Evolutionary conservation across 2,113 vertebrate genomes (phyloP).

Genomic region (Pelodiscus sinensis): DNA sequence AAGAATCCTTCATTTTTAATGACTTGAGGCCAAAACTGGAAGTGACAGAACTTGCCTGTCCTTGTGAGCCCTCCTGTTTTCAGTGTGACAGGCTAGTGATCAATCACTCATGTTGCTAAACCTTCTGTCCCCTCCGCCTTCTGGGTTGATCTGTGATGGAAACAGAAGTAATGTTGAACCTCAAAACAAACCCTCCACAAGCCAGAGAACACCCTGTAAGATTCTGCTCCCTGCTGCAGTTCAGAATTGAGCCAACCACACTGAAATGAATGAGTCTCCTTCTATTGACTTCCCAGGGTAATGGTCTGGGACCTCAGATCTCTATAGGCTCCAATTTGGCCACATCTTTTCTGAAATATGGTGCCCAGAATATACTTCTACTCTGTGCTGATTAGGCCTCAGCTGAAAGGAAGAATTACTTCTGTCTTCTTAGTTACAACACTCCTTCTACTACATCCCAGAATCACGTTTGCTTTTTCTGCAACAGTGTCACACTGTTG

Average conservation of each 20-base stretch:
- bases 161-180: neutral
- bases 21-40: neutral
- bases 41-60: neutral
- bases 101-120: conserved; percentile 7
- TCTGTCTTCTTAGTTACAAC: no score
- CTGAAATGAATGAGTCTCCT: neutral
- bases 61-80: neutral
- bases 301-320: neutral
- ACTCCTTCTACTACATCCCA: no score
- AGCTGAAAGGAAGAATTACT: no score
- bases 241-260: neutral
- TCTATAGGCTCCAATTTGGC: no score
- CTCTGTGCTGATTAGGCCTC: no score
- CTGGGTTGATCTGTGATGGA: neutral
- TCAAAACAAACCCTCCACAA: neutral
- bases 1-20: neutral
- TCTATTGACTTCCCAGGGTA: neutral
- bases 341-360: no score
- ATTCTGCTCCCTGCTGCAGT: neutral
- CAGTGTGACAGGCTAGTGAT: neutral
- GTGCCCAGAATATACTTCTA: no score
- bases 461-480: no score
- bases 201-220: neutral
- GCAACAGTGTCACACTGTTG: no score
- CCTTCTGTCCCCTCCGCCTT: neutral